Conservation (phyloP, 2,888 invertebrate species). For the Diogma glabrata region DNA sequence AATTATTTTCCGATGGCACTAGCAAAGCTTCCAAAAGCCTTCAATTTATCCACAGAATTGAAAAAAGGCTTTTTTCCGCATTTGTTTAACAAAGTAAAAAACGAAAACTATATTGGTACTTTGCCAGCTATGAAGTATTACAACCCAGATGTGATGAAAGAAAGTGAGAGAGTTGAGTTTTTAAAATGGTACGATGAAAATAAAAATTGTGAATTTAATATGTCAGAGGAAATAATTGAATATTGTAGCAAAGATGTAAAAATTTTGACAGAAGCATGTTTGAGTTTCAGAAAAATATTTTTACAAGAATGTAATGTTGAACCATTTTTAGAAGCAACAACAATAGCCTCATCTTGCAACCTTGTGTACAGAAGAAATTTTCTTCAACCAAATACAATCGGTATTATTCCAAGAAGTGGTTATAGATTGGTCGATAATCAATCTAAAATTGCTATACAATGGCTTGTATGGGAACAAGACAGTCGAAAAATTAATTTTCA, state of each 20-base stretch:
- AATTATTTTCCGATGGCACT: slow-evolving; percentile 25
- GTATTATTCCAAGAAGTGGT: slow-evolving; percentile 22
- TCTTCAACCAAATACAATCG: slow-evolving; percentile 22
- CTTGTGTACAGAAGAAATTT: slow-evolving; percentile 21
- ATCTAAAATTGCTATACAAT: slow-evolving; percentile 14
- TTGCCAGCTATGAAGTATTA: slow-evolving; percentile 19
- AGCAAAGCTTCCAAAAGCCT: slow-evolving; percentile 21
- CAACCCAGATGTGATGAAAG: slow-evolving; percentile 18
- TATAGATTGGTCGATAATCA: slow-evolving; percentile 23
- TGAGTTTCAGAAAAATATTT: slow-evolving; percentile 22
- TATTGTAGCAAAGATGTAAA: slow-evolving; percentile 16
- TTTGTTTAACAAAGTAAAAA: slow-evolving; percentile 15
- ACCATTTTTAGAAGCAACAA: slow-evolving; percentile 23
- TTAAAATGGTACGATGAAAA: slow-evolving; percentile 20
- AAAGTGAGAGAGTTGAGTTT: slow-evolving; percentile 16
- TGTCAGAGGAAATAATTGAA: slow-evolving; percentile 22
- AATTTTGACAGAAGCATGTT: slow-evolving; percentile 23
- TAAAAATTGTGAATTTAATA: slow-evolving; percentile 21
- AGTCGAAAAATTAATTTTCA: neutral
- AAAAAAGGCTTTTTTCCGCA: slow-evolving; percentile 23
- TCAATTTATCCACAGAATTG: slow-evolving; percentile 18
- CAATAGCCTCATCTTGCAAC: slow-evolving; percentile 23
- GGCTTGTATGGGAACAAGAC: neutral
- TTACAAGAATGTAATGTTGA: slow-evolving; percentile 20
- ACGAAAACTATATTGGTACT: slow-evolving; percentile 21